These are phyloP conservation scores for Umimayanthus chanpuru DNA, from an alignment of 92 coral and sea anemone genomes.

Conservation along the genomic window DNA sequence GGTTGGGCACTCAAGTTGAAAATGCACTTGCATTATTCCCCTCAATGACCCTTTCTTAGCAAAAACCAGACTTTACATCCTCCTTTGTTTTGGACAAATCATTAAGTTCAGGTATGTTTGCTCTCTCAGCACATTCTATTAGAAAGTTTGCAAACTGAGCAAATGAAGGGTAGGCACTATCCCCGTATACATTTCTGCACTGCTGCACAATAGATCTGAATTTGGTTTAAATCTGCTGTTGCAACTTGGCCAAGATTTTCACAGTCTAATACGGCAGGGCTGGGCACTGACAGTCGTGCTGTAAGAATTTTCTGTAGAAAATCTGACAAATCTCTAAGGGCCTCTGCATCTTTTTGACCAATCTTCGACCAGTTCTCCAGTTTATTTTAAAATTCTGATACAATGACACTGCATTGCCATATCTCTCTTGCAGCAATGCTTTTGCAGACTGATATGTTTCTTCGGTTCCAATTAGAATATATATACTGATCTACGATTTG, in stretches of 20 bases:
- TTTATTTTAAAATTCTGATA: conserved; percentile 24
- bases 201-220: conserved; percentile 36
- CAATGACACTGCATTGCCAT: conserved; percentile 45
- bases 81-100: conserved; percentile 43
- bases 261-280: conserved; percentile 41
- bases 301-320: conserved; percentile 48
- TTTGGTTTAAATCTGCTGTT: conserved; percentile 42
- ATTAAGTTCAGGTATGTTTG: conserved; percentile 34
- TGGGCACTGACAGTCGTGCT: conserved; percentile 36
- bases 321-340: conserved; percentile 51
- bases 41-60: conserved; percentile 24
- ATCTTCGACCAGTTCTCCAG: conserved; percentile 49
- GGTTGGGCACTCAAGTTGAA: conserved; percentile 32
- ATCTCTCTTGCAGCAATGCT: conserved; percentile 26
- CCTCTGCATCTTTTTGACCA: conserved; percentile 43
- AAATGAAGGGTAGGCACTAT: conserved; percentile 44
- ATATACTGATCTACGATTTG: conserved; percentile 27
- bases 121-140: conserved; percentile 49
- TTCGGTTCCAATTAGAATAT: conserved; percentile 41
- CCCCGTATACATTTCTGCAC: conserved; percentile 31
- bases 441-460: conserved; percentile 47
- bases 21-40: conserved; percentile 34
- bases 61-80: conserved; percentile 22
- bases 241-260: conserved; percentile 40
- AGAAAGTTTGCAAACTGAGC: conserved; percentile 45